Evolutionary conservation across 2,888 invertebrate genomes (phyloP), one percentile per base, ranked within the genome.

Genomic region (Monopis laevigella): DNA sequence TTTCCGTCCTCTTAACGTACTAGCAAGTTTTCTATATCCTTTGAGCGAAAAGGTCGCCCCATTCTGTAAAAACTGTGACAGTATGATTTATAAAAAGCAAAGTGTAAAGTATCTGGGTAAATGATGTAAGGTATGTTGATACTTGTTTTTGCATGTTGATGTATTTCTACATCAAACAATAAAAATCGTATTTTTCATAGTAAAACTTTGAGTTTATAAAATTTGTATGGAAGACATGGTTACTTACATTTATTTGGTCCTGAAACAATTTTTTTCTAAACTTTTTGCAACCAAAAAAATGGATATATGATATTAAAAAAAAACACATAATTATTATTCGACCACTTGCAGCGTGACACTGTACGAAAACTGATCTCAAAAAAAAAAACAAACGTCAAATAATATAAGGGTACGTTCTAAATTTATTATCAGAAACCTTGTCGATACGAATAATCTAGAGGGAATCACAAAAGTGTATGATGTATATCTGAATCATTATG

Each of bases 61-160:
- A 24, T 24, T 24, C 24, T 24, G 24, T 6, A 24, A 24, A 24
- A 24, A 24, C 8, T 7, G 8, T 24, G 8, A 24, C n/a, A n/a
- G n/a, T n/a, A n/a, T n/a, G n/a, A n/a, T n/a, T 21, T 21, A 21
- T 21, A 21, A 21, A 21, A 8, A 7, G 24, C 24, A 21, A 21
- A 21, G 24, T 21, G 24, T 21, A 21, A 21, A 21, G 8, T 21
- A 8, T 21, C 24, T 21, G 24, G 24, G 24, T 21, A 21, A 21
- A 21, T 21, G 8, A 21, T 21, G 24, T 21, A 21, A 21, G 24
- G 8, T 21, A 21, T 43, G 27, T 44, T 46, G 40, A 14, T 46
- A 35, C 12, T 19, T 46, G 46, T 43, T 48, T 47, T 48, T 48
- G 46, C 46, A 46, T 46, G 46, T 30, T 46, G 45, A 46, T 48